Evolutionary conservation across 2,888 invertebrate genomes (phyloP).

Genomic region (Melipona beecheii): DNA sequence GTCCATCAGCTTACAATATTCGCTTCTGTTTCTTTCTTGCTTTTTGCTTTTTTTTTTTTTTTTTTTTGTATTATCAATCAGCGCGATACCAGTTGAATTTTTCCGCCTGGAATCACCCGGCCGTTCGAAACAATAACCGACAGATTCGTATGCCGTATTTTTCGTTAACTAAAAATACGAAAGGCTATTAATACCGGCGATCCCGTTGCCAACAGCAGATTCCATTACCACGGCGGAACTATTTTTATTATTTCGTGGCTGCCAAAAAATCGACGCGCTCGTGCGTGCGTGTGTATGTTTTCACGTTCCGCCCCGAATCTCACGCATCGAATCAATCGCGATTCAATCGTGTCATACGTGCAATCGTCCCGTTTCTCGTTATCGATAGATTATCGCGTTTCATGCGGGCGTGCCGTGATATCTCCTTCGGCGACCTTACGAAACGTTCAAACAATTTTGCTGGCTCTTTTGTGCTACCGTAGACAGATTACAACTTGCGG

Average conservation of each 20-base stretch:
- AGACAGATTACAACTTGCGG: slow-evolving; percentile 25
- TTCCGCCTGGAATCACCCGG: not conserved
- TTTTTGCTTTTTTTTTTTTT: not conserved
- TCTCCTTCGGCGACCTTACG: slow-evolving; percentile 16
- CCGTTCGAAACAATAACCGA: slow-evolving; percentile 32
- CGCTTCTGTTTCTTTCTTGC: no score
- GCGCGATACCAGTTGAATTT: slow-evolving; percentile 2
- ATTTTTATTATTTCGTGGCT: slow-evolving; percentile 48
- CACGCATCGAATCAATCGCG: slow-evolving; percentile 3
- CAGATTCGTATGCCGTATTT: slow-evolving; percentile 22
- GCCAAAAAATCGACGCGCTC: slow-evolving; percentile 36
- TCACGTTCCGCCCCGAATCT: not conserved
- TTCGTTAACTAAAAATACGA: slow-evolving; percentile 40
- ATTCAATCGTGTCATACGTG: slow-evolving; percentile 30
- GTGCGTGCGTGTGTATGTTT: not conserved
- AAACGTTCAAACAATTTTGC: slow-evolving; percentile 9
- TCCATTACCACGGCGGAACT: slow-evolving; percentile 42
- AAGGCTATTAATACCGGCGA: slow-evolving; percentile 36
- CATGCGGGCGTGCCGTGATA: slow-evolving; percentile 37
- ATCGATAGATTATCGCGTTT: slow-evolving; percentile 59
- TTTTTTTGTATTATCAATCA: not conserved
- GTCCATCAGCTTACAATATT: not conserved
- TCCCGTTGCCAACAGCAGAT: slow-evolving; percentile 40
- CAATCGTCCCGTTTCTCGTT: slow-evolving; percentile 38
- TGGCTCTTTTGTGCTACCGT: slow-evolving; percentile 42